These are phyloP conservation scores for Leptothorax acervorum DNA, from an alignment of 2,888 invertebrate species.

Conservation along the genomic window DNA sequence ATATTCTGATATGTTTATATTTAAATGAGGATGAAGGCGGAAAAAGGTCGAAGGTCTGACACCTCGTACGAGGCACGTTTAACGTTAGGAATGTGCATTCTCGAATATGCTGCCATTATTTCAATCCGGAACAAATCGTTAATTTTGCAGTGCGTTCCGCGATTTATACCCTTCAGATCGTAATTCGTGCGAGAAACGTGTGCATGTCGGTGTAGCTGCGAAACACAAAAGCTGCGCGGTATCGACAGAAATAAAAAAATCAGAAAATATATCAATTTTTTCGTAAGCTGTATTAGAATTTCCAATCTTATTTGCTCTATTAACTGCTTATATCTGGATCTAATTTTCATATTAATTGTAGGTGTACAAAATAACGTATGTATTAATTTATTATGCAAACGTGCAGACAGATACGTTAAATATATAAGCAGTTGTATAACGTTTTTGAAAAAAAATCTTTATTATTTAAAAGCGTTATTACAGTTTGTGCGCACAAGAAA, in stretches of 20 bases:
- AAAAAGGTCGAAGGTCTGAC: constrained; percentile 41
- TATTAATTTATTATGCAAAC: not conserved
- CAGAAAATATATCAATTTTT: constrained; percentile 22
- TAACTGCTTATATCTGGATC: not conserved
- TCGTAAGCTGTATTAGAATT: not conserved
- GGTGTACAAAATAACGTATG: not conserved
- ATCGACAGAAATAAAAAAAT: constrained; percentile 11
- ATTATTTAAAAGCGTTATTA: constrained; percentile 11
- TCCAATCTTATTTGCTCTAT: not conserved
- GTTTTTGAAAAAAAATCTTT: not conserved
- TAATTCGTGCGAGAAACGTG: constrained; percentile 62
- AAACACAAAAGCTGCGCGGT: constrained; percentile 26
- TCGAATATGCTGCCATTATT: constrained; percentile 58
- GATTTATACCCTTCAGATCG: constrained; percentile 40
- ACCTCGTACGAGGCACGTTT: constrained; percentile 21
- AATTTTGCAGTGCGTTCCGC: constrained; percentile 67
- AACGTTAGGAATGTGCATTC: constrained; percentile 45
- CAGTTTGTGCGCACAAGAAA: not conserved
- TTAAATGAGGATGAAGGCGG: not conserved
- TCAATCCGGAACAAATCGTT: constrained; percentile 66
- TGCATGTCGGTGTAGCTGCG: not conserved
- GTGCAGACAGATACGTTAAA: not conserved
- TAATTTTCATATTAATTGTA: not conserved
- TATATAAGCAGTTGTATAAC: not conserved
- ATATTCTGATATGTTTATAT: not conserved